phyloP scores from a whole-genome alignment of 2,797 vertebrate species.

The Harpagifer antarcticus region DNA sequence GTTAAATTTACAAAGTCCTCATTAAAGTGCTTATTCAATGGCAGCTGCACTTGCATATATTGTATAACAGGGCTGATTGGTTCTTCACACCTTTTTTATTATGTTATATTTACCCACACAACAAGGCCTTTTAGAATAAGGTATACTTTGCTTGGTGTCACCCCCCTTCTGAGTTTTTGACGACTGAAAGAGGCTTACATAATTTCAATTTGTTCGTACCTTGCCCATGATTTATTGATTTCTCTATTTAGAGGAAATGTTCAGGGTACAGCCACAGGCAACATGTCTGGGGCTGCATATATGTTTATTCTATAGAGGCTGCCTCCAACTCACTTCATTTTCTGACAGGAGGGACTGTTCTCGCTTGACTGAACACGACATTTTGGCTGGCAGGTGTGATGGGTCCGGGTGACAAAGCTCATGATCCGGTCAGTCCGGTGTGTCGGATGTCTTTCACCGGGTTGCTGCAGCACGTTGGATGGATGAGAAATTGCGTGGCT shows the following conservation, averaged over 20 bases:
- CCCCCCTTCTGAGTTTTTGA: neutral
- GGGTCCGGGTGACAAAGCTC: slow-evolving; percentile 29
- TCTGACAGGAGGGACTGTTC: neutral
- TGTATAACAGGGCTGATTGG: neutral
- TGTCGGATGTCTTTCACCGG: slow-evolving; percentile 22
- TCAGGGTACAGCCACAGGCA: neutral
- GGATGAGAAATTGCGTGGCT: slow-evolving; percentile 27
- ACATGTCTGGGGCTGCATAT: neutral
- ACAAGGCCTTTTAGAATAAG: neutral
- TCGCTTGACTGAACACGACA: slow-evolving; percentile 15
- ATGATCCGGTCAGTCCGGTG: slow-evolving; percentile 8
- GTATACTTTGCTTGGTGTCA: neutral
- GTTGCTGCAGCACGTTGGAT: slow-evolving; percentile 27
- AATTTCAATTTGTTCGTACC: neutral
- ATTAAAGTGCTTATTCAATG: too few relatives aligned
- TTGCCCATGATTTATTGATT: neutral
- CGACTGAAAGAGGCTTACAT: neutral
- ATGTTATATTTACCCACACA: neutral
- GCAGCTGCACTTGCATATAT: neutral
- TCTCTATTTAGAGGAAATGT: neutral
- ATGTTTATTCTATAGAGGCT: neutral
- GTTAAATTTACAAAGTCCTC: too few relatives aligned
- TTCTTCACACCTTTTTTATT: neutral
- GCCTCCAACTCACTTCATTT: neutral
- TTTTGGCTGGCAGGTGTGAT: slow-evolving; percentile 55